Conservation (phyloP, 2,113 vertebrate genomes). For the Leucoraja erinaceus region DNA sequence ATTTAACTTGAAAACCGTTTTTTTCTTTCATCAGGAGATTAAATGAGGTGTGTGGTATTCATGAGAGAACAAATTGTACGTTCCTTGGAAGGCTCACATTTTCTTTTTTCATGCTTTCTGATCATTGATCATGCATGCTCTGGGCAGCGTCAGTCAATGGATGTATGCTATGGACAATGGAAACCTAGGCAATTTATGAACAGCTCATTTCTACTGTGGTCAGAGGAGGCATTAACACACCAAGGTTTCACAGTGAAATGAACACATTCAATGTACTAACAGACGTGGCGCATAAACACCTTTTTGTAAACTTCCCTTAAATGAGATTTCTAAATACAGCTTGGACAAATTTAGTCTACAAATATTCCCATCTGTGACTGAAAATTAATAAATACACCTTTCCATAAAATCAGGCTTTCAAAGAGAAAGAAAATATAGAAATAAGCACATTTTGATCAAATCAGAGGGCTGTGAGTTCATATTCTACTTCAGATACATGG, state of each 20-base stretch:
- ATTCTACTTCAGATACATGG: background rate
- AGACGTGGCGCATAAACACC: background rate
- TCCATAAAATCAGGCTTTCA: background rate
- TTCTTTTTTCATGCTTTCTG: background rate
- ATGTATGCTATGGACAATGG: background rate
- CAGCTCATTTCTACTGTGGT: background rate
- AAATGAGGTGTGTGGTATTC: background rate
- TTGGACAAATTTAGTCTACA: background rate
- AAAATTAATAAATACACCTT: background rate
- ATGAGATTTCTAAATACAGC: background rate
- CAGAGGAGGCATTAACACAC: background rate
- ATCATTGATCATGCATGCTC: background rate
- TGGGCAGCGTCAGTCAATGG: background rate
- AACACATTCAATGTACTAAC: background rate
- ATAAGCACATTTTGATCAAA: background rate
- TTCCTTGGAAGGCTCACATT: background rate
- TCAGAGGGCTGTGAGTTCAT: background rate
- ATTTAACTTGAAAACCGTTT: background rate
- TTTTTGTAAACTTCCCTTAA: background rate
- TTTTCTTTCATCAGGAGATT: background rate
- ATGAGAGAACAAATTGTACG: conserved; percentile 2
- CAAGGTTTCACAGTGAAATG: background rate
- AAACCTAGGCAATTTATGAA: background rate
- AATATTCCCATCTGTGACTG: background rate
- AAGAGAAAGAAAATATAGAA: background rate